A percentile compares a stretch with the other conserved stretches of the same genome.
Conservation (phyloP, 2,113 vertebrate genomes). For the Neoarius graeffei region DNA sequence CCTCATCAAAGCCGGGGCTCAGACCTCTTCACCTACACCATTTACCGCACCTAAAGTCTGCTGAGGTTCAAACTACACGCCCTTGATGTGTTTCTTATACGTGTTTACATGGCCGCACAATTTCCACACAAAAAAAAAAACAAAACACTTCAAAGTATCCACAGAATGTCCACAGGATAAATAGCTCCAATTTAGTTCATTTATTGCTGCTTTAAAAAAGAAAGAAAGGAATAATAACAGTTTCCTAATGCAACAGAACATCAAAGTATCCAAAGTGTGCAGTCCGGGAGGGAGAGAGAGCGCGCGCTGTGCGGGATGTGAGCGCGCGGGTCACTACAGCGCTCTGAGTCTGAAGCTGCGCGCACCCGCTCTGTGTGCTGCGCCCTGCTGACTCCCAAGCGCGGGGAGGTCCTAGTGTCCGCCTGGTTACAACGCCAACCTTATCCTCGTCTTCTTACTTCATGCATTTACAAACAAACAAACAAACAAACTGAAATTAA, state of each 20-base stretch:
- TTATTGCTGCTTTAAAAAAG: not conserved
- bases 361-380: conserved; percentile 28
- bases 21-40: not conserved
- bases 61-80: conserved; percentile 2
- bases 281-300: not conserved
- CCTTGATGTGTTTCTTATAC: not conserved
- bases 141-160: not conserved
- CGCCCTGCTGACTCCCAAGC: conserved; percentile 11
- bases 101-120: conserved; percentile 9
- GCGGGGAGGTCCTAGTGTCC: conserved; percentile 54
- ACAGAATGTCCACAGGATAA: not conserved
- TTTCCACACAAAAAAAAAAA: too few species aligned
- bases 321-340: conserved; percentile 31
- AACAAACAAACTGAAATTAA: not conserved
- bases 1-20: conserved; percentile 50
- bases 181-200: not conserved
- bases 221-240: not conserved
- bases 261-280: conserved; percentile 8
- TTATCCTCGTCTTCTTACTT: not conserved
- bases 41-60: not conserved
- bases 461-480: not conserved
- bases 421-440: not conserved
- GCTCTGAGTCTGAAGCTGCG: conserved; percentile 30
- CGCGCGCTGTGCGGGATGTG: conserved; percentile 14
- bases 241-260: not conserved